Conservation (phyloP, 2,113 vertebrate species). For the Pelecanoides urinatrix region DNA sequence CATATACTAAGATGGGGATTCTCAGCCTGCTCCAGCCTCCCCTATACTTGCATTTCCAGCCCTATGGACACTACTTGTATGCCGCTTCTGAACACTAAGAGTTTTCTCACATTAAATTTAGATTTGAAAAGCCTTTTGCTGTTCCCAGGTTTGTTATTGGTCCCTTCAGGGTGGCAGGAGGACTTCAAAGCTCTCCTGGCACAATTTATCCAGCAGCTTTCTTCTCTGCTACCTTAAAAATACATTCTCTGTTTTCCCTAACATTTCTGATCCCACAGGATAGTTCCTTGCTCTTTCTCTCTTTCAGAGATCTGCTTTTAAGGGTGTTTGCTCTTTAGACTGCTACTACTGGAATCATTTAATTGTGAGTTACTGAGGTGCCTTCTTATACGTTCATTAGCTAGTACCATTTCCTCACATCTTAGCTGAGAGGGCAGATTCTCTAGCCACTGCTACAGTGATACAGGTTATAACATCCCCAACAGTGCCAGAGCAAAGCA, state of each 20-base stretch:
- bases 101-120: neutral
- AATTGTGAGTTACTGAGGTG: neutral
- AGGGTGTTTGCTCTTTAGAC: neutral
- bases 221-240: neutral
- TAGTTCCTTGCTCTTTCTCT: neutral
- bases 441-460: neutral
- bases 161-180: neutral
- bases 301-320: neutral
- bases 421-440: neutral
- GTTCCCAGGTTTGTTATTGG: neutral
- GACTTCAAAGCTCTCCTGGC: neutral
- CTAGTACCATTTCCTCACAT: neutral
- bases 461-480: neutral
- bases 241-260: neutral
- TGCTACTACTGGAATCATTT: neutral
- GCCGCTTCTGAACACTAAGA: neutral
- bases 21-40: neutral
- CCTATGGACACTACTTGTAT: neutral
- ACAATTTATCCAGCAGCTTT: neutral
- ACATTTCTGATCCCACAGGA: neutral
- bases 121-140: neutral
- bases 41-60: neutral
- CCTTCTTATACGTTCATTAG: neutral
- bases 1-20: neutral
- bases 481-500: neutral